Evolutionary conservation across 2,797 vertebrate species (phyloP).

Genomic region (Smutsia temminckii): DNA sequence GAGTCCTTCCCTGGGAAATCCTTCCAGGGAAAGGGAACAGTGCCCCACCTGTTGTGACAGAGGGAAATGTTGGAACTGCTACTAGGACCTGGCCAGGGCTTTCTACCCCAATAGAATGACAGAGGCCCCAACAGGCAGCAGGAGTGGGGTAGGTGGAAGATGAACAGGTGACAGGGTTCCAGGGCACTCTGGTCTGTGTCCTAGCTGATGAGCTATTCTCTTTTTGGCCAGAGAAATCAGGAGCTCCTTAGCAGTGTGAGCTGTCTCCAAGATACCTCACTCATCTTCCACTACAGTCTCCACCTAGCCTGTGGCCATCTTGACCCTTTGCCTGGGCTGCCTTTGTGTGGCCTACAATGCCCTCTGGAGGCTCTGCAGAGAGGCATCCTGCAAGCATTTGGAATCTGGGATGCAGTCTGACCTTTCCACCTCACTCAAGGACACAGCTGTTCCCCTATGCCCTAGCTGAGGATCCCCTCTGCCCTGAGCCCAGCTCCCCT

Average conservation of each 20-base stretch:
- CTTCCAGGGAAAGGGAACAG: not conserved
- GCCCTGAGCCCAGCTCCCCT: not conserved
- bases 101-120: not conserved
- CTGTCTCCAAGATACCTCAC: not conserved
- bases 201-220: slow-evolving; percentile 8
- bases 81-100: not conserved
- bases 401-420: not conserved
- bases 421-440: slow-evolving; percentile 15
- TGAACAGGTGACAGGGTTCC: not conserved
- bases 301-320: slow-evolving; percentile 39
- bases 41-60: not conserved
- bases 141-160: not conserved
- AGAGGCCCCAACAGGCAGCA: not conserved
- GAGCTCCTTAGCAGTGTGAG: not conserved
- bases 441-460: slow-evolving; percentile 33
- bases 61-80: not conserved
- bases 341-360: slow-evolving; percentile 69
- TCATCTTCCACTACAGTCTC: not conserved
- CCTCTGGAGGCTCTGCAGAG: slow-evolving; percentile 71
- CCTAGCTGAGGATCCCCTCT: not conserved
- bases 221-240: slow-evolving; percentile 23
- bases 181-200: not conserved
- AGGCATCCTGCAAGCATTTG: slow-evolving; percentile 5
- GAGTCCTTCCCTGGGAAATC: not conserved
- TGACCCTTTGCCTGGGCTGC: slow-evolving; percentile 60